Conservation (phyloP, 2,797 vertebrate genomes). For the Brachymystax lenok region DNA sequence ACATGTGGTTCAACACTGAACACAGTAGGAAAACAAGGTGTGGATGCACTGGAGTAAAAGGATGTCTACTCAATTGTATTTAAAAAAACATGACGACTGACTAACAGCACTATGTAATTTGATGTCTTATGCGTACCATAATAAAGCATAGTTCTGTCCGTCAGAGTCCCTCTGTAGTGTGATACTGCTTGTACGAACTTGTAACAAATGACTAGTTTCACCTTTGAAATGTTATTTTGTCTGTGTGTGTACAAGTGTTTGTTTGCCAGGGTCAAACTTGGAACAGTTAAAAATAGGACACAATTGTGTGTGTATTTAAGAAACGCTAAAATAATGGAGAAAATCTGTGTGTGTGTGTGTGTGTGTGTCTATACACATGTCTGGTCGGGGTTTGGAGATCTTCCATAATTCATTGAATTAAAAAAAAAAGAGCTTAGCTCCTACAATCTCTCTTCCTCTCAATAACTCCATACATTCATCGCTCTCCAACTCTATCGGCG, state of each 20-base stretch:
- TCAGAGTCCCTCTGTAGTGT: slow-evolving; percentile 32
- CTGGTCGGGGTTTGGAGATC: background rate
- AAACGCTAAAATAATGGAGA: background rate
- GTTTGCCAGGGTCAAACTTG: background rate
- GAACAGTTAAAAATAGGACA: background rate
- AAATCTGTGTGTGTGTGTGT: slow-evolving; percentile 1
- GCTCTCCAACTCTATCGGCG: slow-evolving; percentile 81
- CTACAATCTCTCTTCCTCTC: slow-evolving; percentile 22
- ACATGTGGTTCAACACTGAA: slow-evolving; percentile 54
- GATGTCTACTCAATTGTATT: slow-evolving; percentile 22
- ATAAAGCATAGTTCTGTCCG: slow-evolving; percentile 14
- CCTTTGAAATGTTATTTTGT: background rate
- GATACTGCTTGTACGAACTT: background rate
- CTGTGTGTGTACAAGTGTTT: background rate
- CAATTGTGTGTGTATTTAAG: background rate
- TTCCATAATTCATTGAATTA: slow-evolving; percentile 23
- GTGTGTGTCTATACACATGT: background rate
- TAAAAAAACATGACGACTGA: slow-evolving; percentile 28
- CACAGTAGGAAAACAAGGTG: slow-evolving; percentile 51
- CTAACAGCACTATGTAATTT: slow-evolving; percentile 5
- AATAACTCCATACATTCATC: slow-evolving; percentile 59
- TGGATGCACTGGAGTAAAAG: slow-evolving; percentile 56
- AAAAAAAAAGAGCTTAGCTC: background rate
- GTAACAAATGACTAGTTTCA: slow-evolving; percentile 26
- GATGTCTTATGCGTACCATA: slow-evolving; percentile 42